phyloP scores from a whole-genome alignment of 2,888 invertebrate genomes.

The Torymus aiolomorphi region DNA sequence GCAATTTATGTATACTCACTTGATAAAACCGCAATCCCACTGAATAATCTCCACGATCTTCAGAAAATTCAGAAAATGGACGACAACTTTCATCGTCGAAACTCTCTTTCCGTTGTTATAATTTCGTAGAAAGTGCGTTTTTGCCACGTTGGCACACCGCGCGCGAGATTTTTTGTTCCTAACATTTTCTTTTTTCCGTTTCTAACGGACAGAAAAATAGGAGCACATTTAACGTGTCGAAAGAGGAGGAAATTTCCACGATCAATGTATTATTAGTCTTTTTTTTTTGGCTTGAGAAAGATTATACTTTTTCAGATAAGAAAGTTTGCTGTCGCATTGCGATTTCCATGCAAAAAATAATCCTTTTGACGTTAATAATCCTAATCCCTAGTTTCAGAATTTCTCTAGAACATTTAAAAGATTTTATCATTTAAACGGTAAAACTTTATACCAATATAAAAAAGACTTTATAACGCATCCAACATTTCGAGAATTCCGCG shows the following conservation, averaged over 20 bases:
- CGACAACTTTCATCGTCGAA: slow-evolving; percentile 21
- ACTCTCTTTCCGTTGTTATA: slow-evolving; percentile 5
- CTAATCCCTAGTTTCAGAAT: no score
- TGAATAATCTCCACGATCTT: not conserved
- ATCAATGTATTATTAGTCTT: slow-evolving; percentile 19
- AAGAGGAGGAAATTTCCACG: slow-evolving; percentile 32
- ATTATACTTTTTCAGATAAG: no score
- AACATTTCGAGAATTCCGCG: no score
- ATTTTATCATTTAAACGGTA: no score
- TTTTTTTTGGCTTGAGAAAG: not conserved
- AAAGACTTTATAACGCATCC: no score
- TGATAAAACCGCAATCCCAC: not conserved
- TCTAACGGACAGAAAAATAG: slow-evolving; percentile 3
- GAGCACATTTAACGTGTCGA: slow-evolving; percentile 14
- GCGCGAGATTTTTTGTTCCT: not conserved
- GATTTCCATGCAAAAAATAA: no score
- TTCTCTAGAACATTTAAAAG: no score
- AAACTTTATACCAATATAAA: no score
- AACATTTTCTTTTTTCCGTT: not conserved
- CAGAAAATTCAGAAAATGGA: slow-evolving; percentile 2
- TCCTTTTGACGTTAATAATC: no score
- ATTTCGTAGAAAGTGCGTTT: slow-evolving; percentile 40
- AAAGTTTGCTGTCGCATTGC: no score
- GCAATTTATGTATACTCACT: slow-evolving; percentile 15
- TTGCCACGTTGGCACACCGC: not conserved